Base-by-base conservation (phyloP, 2,888 invertebrate genomes). In the Caenorhabditis becei region DNA sequence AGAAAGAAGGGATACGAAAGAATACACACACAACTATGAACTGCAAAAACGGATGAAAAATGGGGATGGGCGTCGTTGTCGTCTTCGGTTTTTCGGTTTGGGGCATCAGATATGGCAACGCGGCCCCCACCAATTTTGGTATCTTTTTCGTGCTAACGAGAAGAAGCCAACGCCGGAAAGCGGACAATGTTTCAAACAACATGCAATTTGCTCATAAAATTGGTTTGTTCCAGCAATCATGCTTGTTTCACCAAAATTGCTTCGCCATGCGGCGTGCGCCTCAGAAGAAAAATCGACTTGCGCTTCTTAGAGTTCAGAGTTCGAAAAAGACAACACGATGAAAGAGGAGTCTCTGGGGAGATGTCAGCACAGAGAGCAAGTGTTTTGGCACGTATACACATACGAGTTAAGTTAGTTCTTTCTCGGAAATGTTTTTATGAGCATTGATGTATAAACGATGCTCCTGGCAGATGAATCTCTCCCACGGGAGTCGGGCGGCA, bases 141-240 rank as follows among this genome's bases (percentile, higher is more conserved):
- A 65, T 72, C 18, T 59, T 74, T 66, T 74, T 32, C n/a, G 26
- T 14, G 44, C 65, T 70, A 77, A 70, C 77, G 63, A 70, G 70
- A 47, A 54, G 58, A 54, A 70, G 41, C 35, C 28, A 28, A 47
- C 26, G 49, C 58, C 58, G 28, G 65, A 53, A 65, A 72, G 74
- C 65, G 28, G 7, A 67, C 59, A 59, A 78, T 70, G 70, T 78
- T 78, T 78, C 65, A 70, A 78, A 78, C 69, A 71, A 65, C 77
- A 70, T 63, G 65, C 70, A 44, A 65, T 78, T 78, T 65, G 58
- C 63, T 61, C 59, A 66, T 75, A 66, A 75, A 75, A 75, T 66
- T 66, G 66, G 59, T 66, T 37, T 35, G 32, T 32, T 63, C 41
- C 44, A 32, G 59, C 72, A 72, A 75, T 75, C 75, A 75, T 66